Base-by-base conservation (phyloP, 1,140 invertebrate genomes). In the Drosophila azteca region DNA sequence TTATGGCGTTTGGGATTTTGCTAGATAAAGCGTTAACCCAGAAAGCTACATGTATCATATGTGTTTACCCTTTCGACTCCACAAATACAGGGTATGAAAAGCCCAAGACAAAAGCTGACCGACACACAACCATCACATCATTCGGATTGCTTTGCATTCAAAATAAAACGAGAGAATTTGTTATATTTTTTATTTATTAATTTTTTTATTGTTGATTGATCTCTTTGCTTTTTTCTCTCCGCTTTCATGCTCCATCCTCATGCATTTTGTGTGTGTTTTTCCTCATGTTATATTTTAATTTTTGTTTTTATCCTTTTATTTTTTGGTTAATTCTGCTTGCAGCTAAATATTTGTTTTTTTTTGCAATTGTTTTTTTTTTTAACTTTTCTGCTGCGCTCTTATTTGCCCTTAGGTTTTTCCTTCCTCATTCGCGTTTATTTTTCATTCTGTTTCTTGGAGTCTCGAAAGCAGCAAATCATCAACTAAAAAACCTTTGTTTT, bases 191-290 rank as follows among this genome's bases (percentile, higher is more conserved):
- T 79, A 75, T 79, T 79, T 69, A 68, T 74, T 79, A 67, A 72
- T 80, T 76, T 72, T 68, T 77, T 82, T 77, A 83, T 79, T 81
- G 69, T 87, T 87, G 78, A 78, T 81, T 87, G 78, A 85, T 85
- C 72, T 73, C 65, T 71, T 74, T 84, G 58, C 68, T 78, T 79
- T 63, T 79, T 79, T 79, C 75, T 64, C 55, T 68, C 53, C 72
- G 46, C 68, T 79, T 63, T 65, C 60, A 39, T 39, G 35, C 17
- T 13, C 35, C 49, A 43, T 76, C 51, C 78, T 84, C 60, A 63
- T 79, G 67, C 67, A 66, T 68, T 73, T 63, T 73, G 63, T 79
- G 64, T 77, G 11, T 67, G 59, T 75, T 65, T 57, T 39, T 65
- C 13, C 35, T 44, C 60, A 53, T 66, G 35, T 68, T 82, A 70